A percentile compares a stretch with the other conserved stretches of the same genome.
These are phyloP conservation scores for Dicrurus megarhynchus DNA, from an alignment of 2,113 vertebrate genomes.

Conservation along the genomic window DNA sequence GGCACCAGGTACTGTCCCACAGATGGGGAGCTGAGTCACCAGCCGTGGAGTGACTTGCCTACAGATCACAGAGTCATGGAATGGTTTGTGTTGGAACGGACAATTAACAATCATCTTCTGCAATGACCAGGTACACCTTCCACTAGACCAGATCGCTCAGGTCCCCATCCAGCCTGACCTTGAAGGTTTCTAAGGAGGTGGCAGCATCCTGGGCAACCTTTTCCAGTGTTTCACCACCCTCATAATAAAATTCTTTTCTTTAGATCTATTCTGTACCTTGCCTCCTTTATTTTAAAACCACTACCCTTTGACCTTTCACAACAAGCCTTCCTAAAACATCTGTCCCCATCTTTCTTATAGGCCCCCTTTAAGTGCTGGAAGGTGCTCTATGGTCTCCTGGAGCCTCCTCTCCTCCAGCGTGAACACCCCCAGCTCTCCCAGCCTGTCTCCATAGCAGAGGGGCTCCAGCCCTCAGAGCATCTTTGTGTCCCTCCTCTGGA, in stretches of 20 bases:
- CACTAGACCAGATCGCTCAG: neutral
- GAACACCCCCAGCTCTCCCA: neutral
- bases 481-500: neutral
- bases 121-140: neutral
- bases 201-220: neutral
- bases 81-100: neutral
- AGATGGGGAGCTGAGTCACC: accelerated
- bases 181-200: neutral
- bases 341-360: neutral
- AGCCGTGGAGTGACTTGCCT: neutral
- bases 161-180: neutral
- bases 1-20: neutral
- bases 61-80: neutral
- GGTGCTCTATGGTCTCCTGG: neutral
- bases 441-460: accelerated
- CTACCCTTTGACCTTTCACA: no score
- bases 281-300: neutral
- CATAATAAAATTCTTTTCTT: neutral
- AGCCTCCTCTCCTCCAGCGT: neutral
- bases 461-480: neutral
- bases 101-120: neutral
- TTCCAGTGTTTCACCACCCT: neutral
- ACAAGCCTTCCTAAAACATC: neutral
- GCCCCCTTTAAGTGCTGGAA: neutral
- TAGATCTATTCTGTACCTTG: neutral